Evolutionary conservation across 2,113 vertebrate genomes (phyloP).

Genomic region (Notarius lentiginosus): DNA sequence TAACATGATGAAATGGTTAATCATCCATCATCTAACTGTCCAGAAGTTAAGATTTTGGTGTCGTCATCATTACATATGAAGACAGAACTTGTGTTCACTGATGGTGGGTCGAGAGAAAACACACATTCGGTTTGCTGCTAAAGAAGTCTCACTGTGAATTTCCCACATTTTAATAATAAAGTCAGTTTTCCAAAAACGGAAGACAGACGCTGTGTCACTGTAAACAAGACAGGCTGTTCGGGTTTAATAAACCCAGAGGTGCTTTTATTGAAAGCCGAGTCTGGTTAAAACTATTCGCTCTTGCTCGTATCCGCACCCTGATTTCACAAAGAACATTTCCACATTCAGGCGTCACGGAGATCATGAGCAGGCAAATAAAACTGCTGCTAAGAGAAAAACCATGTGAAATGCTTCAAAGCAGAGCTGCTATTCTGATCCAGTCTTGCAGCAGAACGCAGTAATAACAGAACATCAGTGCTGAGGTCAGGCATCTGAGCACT

Average conservation of each 20-base stretch:
- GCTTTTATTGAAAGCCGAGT: not conserved
- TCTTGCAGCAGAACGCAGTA: constrained; percentile 3
- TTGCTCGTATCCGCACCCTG: not conserved
- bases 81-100: no score
- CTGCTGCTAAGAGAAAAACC: not conserved
- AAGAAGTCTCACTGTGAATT: not conserved
- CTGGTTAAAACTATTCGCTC: not conserved
- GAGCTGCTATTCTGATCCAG: constrained; percentile 6
- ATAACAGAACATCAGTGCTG: not conserved
- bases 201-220: not conserved
- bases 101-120: no score
- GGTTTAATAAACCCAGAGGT: no score
- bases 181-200: not conserved
- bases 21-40: no score
- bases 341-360: not conserved
- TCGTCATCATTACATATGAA: no score
- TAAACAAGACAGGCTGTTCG: not conserved
- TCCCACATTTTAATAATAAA: not conserved
- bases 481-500: not conserved
- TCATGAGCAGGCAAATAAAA: constrained; percentile 3
- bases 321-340: not conserved
- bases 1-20: no score
- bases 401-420: not conserved
- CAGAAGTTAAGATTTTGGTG: no score
- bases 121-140: not conserved